Conservation (phyloP, 2,888 invertebrate genomes). For the Apotomis betuletana region DNA sequence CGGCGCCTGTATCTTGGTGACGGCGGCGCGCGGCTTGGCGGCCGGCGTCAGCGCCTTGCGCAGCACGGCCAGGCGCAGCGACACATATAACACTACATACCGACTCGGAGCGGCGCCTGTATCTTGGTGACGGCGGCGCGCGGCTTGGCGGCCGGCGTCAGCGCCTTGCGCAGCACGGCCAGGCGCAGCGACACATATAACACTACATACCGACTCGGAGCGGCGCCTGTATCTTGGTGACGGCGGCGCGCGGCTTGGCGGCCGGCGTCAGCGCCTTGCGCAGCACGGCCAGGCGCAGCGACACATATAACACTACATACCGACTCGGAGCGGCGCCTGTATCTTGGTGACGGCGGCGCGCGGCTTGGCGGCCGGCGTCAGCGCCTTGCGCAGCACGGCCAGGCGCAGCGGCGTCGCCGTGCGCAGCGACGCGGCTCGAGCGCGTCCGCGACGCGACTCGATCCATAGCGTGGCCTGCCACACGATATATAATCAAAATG, state of each 20-base stretch:
- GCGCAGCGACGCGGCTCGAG: slow-evolving; percentile 42
- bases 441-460: slow-evolving; percentile 53
- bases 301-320: background rate
- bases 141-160: too few species aligned
- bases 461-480: slow-evolving; percentile 69
- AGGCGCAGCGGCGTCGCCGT: slow-evolving; percentile 58
- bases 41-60: slow-evolving; percentile 20
- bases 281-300: too few species aligned
- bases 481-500: slow-evolving; percentile 31
- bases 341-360: slow-evolving; percentile 14
- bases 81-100: too few species aligned
- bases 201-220: slow-evolving; percentile 6
- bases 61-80: slow-evolving; percentile 31
- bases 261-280: slow-evolving; percentile 9
- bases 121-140: too few species aligned
- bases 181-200: too few species aligned
- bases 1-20: slow-evolving; percentile 23
- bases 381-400: slow-evolving; percentile 51
- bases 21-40: background rate
- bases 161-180: too few species aligned
- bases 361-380: slow-evolving; percentile 2
- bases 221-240: slow-evolving; percentile 23
- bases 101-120: too few species aligned
- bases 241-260: background rate
- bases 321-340: slow-evolving; percentile 30